Percentiles rank a stretch among this genome's conserved stretches.
phyloP scores from a whole-genome alignment of 2,797 vertebrate genomes.

The Odontamblyopus lacepedii region DNA sequence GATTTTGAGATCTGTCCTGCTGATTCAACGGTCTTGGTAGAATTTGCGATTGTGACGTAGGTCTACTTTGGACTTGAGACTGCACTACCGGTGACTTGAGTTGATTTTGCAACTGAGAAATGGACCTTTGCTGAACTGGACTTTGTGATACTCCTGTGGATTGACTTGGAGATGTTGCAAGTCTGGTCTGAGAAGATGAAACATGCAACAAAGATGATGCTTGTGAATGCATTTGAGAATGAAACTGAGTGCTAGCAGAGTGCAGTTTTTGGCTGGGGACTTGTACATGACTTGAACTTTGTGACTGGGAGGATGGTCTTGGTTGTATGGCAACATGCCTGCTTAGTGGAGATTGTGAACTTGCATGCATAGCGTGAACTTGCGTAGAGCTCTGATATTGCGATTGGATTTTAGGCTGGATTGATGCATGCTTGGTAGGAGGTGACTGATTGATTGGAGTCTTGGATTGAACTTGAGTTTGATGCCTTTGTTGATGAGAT shows the following conservation, averaged over 20 bases:
- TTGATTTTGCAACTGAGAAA: constrained; percentile 40
- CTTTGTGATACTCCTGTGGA: constrained; percentile 33
- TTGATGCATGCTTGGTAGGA: background rate
- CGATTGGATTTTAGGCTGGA: background rate
- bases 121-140: constrained; percentile 35
- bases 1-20: constrained; percentile 6
- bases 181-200: constrained; percentile 47
- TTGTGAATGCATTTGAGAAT: constrained; percentile 35
- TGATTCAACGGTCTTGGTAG: constrained; percentile 38
- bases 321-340: constrained; percentile 37
- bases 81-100: constrained; percentile 40
- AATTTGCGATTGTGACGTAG: constrained; percentile 11
- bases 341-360: constrained; percentile 37
- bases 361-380: constrained; percentile 31
- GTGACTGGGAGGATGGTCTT: constrained; percentile 23
- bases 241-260: constrained; percentile 23
- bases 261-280: constrained; percentile 42
- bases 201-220: constrained; percentile 36
- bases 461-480: background rate
- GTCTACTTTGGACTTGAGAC: constrained; percentile 29
- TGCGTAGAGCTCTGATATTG: constrained; percentile 18
- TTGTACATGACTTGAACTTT: constrained; percentile 45
- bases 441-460: background rate
- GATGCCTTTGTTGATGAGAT: background rate
- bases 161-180: constrained; percentile 38